Percentiles rank a stretch among this genome's conserved stretches.
Conservation (phyloP, 64 coral and sea anemone species). For the Montipora foliosa region DNA sequence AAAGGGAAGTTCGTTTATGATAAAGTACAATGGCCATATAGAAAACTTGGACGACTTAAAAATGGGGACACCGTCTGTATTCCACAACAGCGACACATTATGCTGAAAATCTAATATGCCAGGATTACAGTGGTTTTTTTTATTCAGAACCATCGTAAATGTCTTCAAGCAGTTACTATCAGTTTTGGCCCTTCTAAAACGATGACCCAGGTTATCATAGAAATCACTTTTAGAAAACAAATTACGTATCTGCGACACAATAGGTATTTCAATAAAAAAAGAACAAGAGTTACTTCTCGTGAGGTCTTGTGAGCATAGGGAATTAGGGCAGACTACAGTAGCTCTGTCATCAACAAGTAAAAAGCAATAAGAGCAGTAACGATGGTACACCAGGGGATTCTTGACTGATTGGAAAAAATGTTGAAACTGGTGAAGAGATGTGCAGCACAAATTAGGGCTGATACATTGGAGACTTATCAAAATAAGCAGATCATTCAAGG, state of each 20-base stretch:
- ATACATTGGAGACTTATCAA: slow-evolving; percentile 34
- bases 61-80: slow-evolving; percentile 67
- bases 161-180: not conserved
- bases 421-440: slow-evolving; percentile 23
- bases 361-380: slow-evolving; percentile 56
- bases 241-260: not conserved
- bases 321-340: slow-evolving; percentile 20
- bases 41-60: slow-evolving; percentile 72
- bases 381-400: slow-evolving; percentile 43
- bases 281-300: slow-evolving; percentile 34
- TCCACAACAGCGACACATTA: slow-evolving; percentile 54
- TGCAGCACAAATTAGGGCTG: slow-evolving; percentile 13
- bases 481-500: slow-evolving; percentile 5
- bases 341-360: slow-evolving; percentile 48
- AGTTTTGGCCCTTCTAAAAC: not conserved
- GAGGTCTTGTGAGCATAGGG: slow-evolving; percentile 32
- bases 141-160: slow-evolving; percentile 63
- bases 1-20: slow-evolving; percentile 66
- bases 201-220: not conserved
- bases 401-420: slow-evolving; percentile 25
- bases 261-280: slow-evolving; percentile 33
- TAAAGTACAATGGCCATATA: slow-evolving; percentile 64
- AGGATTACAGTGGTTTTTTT: slow-evolving; percentile 18
- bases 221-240: slow-evolving; percentile 19
- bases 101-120: not conserved